Evolutionary conservation across 1,140 invertebrate genomes (phyloP).

Genomic region (Habropoda laboriosa): DNA sequence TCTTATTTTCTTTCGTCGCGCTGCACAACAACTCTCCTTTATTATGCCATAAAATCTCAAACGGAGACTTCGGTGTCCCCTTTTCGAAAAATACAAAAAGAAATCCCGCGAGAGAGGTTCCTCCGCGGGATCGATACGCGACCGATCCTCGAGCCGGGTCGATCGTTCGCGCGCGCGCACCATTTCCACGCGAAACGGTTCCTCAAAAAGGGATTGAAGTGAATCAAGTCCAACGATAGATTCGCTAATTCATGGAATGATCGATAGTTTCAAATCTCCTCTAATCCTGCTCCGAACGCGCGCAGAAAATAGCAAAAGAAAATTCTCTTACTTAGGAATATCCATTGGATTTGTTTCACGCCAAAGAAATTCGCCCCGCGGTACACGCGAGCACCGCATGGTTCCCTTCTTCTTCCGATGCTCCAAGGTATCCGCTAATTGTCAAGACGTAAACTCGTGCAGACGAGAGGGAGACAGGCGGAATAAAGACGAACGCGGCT

Average conservation of each 20-base stretch:
- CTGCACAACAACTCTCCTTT: neutral
- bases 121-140: constrained; percentile 5
- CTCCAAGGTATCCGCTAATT: neutral
- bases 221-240: constrained; percentile 6
- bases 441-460: neutral
- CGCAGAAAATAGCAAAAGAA: too few species aligned
- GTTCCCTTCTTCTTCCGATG: neutral
- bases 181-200: neutral
- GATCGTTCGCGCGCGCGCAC: neutral
- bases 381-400: neutral
- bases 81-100: neutral
- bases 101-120: neutral
- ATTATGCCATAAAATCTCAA: constrained; percentile 35
- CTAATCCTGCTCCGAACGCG: too few species aligned
- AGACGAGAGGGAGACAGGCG: neutral
- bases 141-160: neutral
- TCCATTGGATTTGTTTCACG: constrained; percentile 7
- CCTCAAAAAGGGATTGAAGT: neutral
- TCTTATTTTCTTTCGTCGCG: too few species aligned
- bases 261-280: neutral
- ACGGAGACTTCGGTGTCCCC: neutral
- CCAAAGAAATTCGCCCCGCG: neutral
- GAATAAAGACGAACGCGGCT: neutral
- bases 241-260: constrained; percentile 6
- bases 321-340: neutral